Evolutionary conservation across 1,140 invertebrate species (phyloP).

Genomic region (Oryzaephilus surinamensis): DNA sequence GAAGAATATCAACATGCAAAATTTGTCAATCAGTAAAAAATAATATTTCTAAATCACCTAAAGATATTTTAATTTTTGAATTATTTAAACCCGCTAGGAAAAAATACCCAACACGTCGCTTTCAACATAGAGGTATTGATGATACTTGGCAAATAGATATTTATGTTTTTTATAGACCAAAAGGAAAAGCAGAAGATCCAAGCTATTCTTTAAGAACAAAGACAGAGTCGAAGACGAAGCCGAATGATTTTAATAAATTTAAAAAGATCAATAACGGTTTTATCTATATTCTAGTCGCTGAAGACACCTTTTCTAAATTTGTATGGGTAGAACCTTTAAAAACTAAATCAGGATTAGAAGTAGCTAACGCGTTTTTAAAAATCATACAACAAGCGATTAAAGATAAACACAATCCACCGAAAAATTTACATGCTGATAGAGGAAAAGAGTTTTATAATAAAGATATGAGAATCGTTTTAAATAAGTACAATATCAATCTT

Average conservation of each 20-base stretch:
- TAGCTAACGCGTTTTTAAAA: slow-evolving; percentile 13
- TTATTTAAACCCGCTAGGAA: slow-evolving; percentile 5
- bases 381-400: slow-evolving; percentile 10
- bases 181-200: slow-evolving; percentile 15
- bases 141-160: slow-evolving; percentile 12
- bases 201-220: slow-evolving; percentile 15
- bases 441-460: slow-evolving; percentile 27
- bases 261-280: slow-evolving; percentile 18
- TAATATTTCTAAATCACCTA: slow-evolving; percentile 10
- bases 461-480: slow-evolving; percentile 9
- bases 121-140: slow-evolving; percentile 10
- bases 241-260: slow-evolving; percentile 12
- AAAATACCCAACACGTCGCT: slow-evolving; percentile 4
- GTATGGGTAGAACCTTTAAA: slow-evolving; percentile 22
- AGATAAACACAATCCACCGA: slow-evolving; percentile 9
- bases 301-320: slow-evolving; percentile 27
- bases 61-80: slow-evolving; percentile 5
- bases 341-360: slow-evolving; percentile 18
- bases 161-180: slow-evolving; percentile 15
- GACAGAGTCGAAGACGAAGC: slow-evolving; percentile 7
- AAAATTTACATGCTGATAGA: slow-evolving; percentile 27
- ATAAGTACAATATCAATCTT: slow-evolving; percentile 15
- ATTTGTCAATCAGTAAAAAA: slow-evolving; percentile 8
- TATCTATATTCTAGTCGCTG: slow-evolving; percentile 23
- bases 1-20: slow-evolving; percentile 7